These are phyloP conservation scores for Notamacropus eugenii DNA, from an alignment of 2,797 vertebrate genomes.

Conservation along the genomic window DNA sequence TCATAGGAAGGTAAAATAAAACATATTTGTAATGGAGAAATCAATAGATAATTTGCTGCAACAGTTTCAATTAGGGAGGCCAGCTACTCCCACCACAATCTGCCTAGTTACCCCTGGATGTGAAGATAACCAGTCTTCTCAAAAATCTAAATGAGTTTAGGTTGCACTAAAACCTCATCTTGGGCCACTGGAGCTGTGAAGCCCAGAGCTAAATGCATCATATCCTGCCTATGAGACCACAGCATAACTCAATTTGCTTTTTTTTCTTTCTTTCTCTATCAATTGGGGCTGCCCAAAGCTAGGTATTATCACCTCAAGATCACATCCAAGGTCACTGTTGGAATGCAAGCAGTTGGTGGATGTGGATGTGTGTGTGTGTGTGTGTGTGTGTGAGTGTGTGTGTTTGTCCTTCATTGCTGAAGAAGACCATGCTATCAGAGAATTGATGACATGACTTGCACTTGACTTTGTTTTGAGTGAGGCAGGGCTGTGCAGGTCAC, in stretches of 20 bases:
- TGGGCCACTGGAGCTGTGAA: neutral
- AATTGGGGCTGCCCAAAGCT: no score
- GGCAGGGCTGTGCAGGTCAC: no score
- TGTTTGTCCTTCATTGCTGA: no score
- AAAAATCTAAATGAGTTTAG: neutral
- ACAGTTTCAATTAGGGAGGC: slow-evolving; percentile 44
- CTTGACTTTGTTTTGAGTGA: no score
- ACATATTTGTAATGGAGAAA: slow-evolving; percentile 85
- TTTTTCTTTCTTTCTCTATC: neutral
- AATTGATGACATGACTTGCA: no score
- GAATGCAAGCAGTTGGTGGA: no score
- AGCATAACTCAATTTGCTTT: neutral
- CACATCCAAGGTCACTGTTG: no score
- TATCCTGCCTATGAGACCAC: neutral
- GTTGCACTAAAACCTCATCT: neutral
- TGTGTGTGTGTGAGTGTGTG: no score
- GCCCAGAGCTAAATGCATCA: neutral
- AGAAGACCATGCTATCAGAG: no score
- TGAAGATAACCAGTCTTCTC: neutral
- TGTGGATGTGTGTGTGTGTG: no score
- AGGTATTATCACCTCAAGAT: no score
- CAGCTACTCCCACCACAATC: accelerated
- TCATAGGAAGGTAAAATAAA: slow-evolving; percentile 82
- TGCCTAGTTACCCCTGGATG: accelerated
- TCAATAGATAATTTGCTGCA: slow-evolving; percentile 87